A percentile compares a stretch with the other conserved stretches of the same genome.
These are phyloP conservation scores for Leptinotarsa haldemani DNA, from an alignment of 2,888 invertebrate species.

Conservation along the genomic window DNA sequence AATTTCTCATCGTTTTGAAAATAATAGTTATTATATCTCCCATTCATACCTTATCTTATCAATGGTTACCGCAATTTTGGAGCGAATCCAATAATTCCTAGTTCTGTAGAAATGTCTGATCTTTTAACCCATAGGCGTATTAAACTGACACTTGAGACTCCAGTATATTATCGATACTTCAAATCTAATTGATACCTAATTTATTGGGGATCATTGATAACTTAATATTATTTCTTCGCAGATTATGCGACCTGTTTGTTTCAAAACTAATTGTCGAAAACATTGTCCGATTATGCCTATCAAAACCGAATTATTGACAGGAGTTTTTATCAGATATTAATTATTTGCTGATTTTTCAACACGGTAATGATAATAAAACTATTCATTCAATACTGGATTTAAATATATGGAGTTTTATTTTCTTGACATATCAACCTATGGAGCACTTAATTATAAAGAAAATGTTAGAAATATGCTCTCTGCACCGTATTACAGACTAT, in stretches of 20 bases:
- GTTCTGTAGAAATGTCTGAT: background rate
- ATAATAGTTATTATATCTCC: background rate
- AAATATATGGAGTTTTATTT: too few relatives aligned
- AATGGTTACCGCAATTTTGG: background rate
- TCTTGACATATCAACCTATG: too few relatives aligned
- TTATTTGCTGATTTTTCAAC: too few relatives aligned
- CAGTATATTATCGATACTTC: background rate
- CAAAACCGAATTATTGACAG: too few relatives aligned
- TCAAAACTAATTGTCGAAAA: too few relatives aligned
- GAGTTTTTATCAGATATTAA: too few relatives aligned
- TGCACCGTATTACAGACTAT: too few relatives aligned
- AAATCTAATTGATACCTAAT: constrained; percentile 4
- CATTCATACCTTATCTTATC: constrained; percentile 6
- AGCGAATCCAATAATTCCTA: background rate
- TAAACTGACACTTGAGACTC: background rate
- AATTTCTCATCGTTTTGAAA: background rate
- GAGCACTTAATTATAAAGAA: too few relatives aligned
- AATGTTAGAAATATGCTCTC: too few relatives aligned
- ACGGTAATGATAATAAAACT: too few relatives aligned
- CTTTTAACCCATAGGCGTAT: background rate
- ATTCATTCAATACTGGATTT: too few relatives aligned
- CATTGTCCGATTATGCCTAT: too few relatives aligned
- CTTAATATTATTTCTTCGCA: background rate
- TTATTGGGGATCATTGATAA: background rate
- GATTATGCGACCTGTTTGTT: background rate